Percentiles rank a stretch among this genome's conserved stretches.
phyloP scores from a whole-genome alignment of 1,140 invertebrate species.

The Vollenhovia emeryi region DNA sequence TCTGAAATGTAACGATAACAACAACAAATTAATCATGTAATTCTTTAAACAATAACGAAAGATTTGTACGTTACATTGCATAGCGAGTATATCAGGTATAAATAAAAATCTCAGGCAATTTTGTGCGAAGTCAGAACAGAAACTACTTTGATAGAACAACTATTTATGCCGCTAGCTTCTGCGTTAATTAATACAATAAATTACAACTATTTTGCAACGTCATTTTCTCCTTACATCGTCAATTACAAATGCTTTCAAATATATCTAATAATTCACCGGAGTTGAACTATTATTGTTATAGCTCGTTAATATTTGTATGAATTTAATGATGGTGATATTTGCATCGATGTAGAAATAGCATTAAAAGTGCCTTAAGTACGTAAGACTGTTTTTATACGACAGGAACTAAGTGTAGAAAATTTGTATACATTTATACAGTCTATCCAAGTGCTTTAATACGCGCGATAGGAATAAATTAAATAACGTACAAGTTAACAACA shows the following conservation, averaged over 20 bases:
- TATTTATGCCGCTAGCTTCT: not conserved
- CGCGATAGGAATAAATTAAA: not conserved
- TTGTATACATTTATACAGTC: not conserved
- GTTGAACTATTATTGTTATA: constrained; percentile 22
- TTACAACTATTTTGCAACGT: not conserved
- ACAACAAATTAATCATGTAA: not conserved
- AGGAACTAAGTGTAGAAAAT: not conserved
- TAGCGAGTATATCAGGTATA: not conserved
- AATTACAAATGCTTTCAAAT: constrained; percentile 38
- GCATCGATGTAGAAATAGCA: not conserved
- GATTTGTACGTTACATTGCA: constrained; percentile 17
- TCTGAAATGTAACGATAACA: not conserved
- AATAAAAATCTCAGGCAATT: not conserved
- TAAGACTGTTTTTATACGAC: constrained; percentile 14
- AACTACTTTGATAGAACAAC: constrained; percentile 20
- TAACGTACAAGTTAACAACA: not conserved
- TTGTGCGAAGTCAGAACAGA: not conserved
- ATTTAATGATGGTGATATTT: not conserved
- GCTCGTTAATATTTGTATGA: not conserved
- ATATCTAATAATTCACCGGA: constrained; percentile 15
- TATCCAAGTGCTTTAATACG: not conserved
- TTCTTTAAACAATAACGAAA: not conserved
- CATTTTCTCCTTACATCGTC: constrained; percentile 27
- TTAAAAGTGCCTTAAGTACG: constrained; percentile 44
- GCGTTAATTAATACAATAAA: constrained; percentile 1